These are phyloP conservation scores for Acheta domesticus DNA, from an alignment of 2,888 invertebrate genomes.

Conservation along the genomic window DNA sequence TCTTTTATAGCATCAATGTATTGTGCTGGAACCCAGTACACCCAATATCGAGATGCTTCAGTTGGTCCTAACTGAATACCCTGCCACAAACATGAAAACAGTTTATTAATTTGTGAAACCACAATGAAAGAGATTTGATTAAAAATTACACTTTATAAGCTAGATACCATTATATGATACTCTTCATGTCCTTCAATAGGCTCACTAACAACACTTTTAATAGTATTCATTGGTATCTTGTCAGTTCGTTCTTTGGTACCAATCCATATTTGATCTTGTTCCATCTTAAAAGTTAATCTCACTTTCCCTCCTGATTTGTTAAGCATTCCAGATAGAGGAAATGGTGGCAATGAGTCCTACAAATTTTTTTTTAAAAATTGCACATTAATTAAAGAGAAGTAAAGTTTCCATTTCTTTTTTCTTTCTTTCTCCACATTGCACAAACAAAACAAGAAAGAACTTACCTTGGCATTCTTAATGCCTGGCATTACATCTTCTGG, in stretches of 20 bases:
- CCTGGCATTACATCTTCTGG: conserved; percentile 88
- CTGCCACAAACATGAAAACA: conserved; percentile 49
- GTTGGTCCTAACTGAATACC: conserved; percentile 87
- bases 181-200: conserved; percentile 84
- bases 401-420: too few relatives aligned
- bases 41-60: conserved; percentile 87
- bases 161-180: conserved; percentile 82
- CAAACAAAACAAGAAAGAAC: neutral
- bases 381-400: neutral
- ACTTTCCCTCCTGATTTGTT: conserved; percentile 88
- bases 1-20: conserved; percentile 89
- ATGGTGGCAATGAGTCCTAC: conserved; percentile 74
- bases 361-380: conserved; percentile 38
- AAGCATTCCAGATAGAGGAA: conserved; percentile 83
- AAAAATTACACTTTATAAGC: conserved; percentile 20
- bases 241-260: conserved; percentile 91
- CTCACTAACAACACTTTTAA: conserved; percentile 75
- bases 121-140: neutral
- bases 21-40: conserved; percentile 92
- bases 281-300: conserved; percentile 85
- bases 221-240: conserved; percentile 85
- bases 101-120: neutral
- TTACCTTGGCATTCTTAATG: conserved; percentile 71
- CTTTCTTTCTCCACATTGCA: neutral
- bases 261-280: conserved; percentile 85